Base-by-base conservation (phyloP, 2,797 vertebrate species). In the Aeoliscus strigatus region DNA sequence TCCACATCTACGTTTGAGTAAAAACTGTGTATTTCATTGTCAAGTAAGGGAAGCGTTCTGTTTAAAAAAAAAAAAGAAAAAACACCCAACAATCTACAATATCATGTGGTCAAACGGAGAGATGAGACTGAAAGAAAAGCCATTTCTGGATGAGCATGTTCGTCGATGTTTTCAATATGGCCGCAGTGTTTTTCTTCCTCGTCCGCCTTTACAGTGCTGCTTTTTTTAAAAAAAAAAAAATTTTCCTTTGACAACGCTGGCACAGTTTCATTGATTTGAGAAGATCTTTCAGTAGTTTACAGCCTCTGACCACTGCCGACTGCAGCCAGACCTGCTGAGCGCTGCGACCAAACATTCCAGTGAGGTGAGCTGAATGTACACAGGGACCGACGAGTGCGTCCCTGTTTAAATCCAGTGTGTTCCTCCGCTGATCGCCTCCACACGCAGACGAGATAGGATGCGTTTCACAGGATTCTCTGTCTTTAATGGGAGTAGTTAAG, bases 381-480 rank as follows among this genome's bases (percentile, higher is more conserved):
- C 55, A 60, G 54, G 51, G 9, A 53, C 38, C 14, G 28, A 41
- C 6, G 14, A 45, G 12, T 27, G n/a, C 38, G 36, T 60, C 30
- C 9, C 47, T 55, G 62, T 41, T 30, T 53, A 28, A 45, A 36
- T 63, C 52, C 33, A 34, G 55, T 36, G 32, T 30, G 4, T 18
- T 41, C 45, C 45, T 70, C 27, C 8, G 34, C 23, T 31, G 18
- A 15, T 8, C 41, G 28, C 52, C 56, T 66, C 35, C 46, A 39
- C 44, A 29, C 9, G 36, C 38, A 55, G 23, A 46, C 37, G 45
- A 41, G 41, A 27, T 14, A 42, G 39, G 53, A 64, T 39, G 46
- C 55, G 69, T 80, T 84, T 82, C 80, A 79, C 50, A 67, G 80
- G 75, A 81, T 83, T 80, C 79, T 78, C 41, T 44, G 52, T 58